Evolutionary conservation across 2,113 vertebrate genomes (phyloP).

Genomic region (Pyxicephalus adspersus): DNA sequence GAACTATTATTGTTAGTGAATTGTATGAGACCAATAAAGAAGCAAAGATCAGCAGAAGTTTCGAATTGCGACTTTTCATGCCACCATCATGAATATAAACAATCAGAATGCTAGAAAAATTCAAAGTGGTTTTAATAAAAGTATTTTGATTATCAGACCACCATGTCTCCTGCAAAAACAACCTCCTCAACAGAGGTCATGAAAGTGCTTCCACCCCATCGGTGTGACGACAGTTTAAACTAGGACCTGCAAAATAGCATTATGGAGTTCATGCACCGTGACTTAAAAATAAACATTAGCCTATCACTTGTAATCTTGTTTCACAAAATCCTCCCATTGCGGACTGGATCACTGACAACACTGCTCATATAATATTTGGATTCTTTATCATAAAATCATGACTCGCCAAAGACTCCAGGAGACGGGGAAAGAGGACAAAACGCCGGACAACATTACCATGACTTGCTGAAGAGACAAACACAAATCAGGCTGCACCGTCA

Average conservation of each 20-base stretch:
- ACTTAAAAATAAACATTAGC: conserved; percentile 37
- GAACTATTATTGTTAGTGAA: too few relatives aligned
- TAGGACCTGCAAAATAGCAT: neutral
- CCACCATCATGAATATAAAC: too few relatives aligned
- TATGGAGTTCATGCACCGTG: neutral
- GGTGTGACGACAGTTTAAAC: neutral
- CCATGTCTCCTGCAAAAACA: neutral
- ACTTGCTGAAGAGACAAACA: neutral
- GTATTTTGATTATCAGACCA: too few relatives aligned
- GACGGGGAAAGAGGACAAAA: neutral
- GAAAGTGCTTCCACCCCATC: neutral
- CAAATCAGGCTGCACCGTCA: conserved; percentile 20
- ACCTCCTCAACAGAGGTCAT: neutral
- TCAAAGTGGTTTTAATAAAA: too few relatives aligned
- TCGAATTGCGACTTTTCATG: too few relatives aligned
- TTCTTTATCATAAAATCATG: neutral
- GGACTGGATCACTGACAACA: conserved; percentile 9
- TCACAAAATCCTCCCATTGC: neutral
- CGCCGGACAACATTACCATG: conserved; percentile 1
- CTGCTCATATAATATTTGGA: conserved; percentile 10
- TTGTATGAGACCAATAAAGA: too few relatives aligned
- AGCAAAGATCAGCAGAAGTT: too few relatives aligned
- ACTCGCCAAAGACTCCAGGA: neutral
- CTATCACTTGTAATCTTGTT: conserved; percentile 16
- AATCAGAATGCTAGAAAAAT: too few relatives aligned